These are phyloP conservation scores for Mus pahari DNA, from an alignment of 2,113 vertebrate genomes.

Conservation along the genomic window DNA sequence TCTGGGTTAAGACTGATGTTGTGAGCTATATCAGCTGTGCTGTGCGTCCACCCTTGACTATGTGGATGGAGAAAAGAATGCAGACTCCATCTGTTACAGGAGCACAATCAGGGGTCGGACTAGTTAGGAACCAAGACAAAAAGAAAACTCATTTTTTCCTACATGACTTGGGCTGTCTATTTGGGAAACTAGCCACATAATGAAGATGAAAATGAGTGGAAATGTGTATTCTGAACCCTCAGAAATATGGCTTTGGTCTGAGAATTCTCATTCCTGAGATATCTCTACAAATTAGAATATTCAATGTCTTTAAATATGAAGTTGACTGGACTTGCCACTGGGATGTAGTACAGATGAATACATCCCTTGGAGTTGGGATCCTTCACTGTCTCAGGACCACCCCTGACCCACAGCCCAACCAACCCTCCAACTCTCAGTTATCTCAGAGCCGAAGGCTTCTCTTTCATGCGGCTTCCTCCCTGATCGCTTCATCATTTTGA, in stretches of 20 bases:
- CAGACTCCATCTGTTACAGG: too few species aligned
- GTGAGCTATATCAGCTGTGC: not conserved
- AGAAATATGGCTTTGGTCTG: not conserved
- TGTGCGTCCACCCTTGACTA: not conserved
- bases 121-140: not conserved
- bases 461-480: not conserved
- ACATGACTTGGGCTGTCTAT: not conserved
- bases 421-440: not conserved
- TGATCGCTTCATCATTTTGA: constrained; percentile 6
- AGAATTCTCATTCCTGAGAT: not conserved
- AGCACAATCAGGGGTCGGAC: not conserved
- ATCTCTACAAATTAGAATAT: not conserved
- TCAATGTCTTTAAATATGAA: not conserved
- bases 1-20: not conserved
- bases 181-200: not conserved
- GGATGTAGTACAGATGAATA: not conserved
- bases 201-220: not conserved
- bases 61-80: not conserved
- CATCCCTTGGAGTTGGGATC: too few species aligned
- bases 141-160: not conserved
- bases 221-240: not conserved
- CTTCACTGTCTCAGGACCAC: not conserved
- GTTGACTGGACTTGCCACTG: not conserved
- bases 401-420: not conserved
- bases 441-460: not conserved